These are phyloP conservation scores for Hapalemur alaotrensis DNA, from an alignment of 2,797 vertebrate genomes.

Conservation along the genomic window DNA sequence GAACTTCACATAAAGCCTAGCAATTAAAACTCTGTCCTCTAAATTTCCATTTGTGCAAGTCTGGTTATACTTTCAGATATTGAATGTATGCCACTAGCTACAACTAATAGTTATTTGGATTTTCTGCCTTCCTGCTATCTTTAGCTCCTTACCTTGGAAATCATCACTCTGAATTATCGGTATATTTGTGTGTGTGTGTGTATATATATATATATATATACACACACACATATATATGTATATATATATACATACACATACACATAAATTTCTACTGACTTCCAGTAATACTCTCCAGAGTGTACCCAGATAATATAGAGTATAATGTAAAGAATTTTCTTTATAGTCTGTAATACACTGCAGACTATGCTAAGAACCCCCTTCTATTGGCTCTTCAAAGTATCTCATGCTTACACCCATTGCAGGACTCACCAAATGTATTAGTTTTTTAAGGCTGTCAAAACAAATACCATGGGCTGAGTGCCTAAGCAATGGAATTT, in stretches of 20 bases:
- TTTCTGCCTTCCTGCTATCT: neutral
- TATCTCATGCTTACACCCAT: fast-evolving
- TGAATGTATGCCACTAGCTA: neutral
- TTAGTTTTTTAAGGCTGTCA: neutral
- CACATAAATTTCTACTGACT: neutral
- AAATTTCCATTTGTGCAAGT: neutral
- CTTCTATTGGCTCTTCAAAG: neutral
- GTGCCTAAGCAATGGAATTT: neutral
- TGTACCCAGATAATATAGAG: neutral
- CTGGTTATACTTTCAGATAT: neutral
- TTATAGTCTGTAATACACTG: neutral
- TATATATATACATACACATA: neutral
- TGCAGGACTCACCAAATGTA: neutral
- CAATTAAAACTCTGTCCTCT: neutral
- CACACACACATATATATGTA: neutral
- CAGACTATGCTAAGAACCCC: neutral
- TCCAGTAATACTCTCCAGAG: neutral
- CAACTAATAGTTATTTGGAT: neutral
- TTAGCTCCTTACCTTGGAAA: slow-evolving; percentile 23
- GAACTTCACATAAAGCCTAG: neutral
- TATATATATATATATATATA: no score
- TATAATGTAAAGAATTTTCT: neutral
- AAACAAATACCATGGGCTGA: neutral
- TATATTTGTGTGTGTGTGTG: neutral
- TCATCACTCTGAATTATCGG: neutral